Base-by-base conservation (phyloP, 2,113 vertebrate genomes). In the Pteruthius melanotis region DNA sequence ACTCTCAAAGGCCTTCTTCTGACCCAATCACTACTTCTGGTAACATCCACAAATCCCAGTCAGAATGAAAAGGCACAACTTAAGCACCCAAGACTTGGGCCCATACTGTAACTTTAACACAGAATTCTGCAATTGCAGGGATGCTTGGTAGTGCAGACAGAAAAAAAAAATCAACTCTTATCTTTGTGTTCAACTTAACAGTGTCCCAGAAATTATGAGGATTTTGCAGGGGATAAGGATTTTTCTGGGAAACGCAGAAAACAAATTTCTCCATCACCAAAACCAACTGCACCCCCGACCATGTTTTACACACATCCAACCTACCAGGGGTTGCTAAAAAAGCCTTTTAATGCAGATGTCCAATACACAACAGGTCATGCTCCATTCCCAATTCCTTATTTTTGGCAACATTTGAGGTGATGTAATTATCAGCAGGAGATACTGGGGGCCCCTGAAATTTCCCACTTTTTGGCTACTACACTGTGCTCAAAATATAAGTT, bases 401-500 rank as follows among this genome's bases (percentile, higher is more conserved):
- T 83, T 56, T 52, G 30, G 15, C 35, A 82, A 44, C 2, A n/a
- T 33, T 4, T 54, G 47, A 72, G 13, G 26, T 61, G 59, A 11
- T 7, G 2, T 9, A 15, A 76, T 33, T 21, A 71, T 37, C 35
- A 75, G 26, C 2, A 49, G 19, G 44, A 40, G 10, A 82, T 35
- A n/a, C 6, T 16, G 33, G 26, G 7, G 3, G 47, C 10, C 23
- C 44, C 35, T n/a, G 30, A 11, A 26, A 33, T 12, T 5, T 69
- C 26, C 19, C 22, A 45, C 8, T 31, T 47, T 64, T 47, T 50
- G 40, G 31, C 30, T 79, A 71, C 12, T 37, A n/a, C 10, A 11
- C 7, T 26, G 15, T 0, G 2, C 23, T 75, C 22, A 49, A 49
- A 78, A 59, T 9, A 0, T 16, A 54, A 59, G 2, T 1, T 71